Conservation (phyloP, 1,140 invertebrate genomes). For the Trypoxylus dichotomus region DNA sequence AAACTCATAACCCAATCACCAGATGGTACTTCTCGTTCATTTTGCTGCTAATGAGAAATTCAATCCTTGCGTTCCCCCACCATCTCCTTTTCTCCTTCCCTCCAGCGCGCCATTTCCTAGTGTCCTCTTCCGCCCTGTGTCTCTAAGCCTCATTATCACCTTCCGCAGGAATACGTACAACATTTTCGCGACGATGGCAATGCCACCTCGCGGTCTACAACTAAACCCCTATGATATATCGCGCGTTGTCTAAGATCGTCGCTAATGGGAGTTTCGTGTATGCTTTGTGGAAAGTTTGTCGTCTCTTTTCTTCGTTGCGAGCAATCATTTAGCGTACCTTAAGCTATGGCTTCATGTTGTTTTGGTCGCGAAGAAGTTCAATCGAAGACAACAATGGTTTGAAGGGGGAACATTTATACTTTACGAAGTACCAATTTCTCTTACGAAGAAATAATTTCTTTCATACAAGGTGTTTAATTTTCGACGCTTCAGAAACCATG, state of each 20-base stretch:
- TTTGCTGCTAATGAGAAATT: background rate
- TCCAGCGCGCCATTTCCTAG: too few relatives aligned
- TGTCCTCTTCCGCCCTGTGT: background rate
- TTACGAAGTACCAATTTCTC: too few relatives aligned
- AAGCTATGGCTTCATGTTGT: too few relatives aligned
- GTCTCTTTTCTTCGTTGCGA: too few relatives aligned
- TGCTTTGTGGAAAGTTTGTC: background rate
- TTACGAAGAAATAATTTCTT: too few relatives aligned
- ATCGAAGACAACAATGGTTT: too few relatives aligned
- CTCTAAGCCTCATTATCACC: background rate
- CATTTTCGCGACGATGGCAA: background rate
- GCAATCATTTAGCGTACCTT: too few relatives aligned
- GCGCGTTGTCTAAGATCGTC: background rate
- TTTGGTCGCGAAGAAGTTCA: too few relatives aligned
- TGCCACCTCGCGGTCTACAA: background rate
- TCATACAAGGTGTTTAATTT: too few relatives aligned
- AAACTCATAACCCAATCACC: constrained; percentile 6
- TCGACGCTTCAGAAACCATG: too few relatives aligned
- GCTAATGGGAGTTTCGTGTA: background rate
- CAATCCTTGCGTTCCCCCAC: background rate
- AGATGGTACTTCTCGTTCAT: background rate
- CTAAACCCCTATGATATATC: background rate
- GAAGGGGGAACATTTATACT: too few relatives aligned
- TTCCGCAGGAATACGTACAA: background rate
- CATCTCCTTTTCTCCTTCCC: background rate